Evolutionary conservation across 2,113 vertebrate species (phyloP).

Genomic region (Mastomys coucha): DNA sequence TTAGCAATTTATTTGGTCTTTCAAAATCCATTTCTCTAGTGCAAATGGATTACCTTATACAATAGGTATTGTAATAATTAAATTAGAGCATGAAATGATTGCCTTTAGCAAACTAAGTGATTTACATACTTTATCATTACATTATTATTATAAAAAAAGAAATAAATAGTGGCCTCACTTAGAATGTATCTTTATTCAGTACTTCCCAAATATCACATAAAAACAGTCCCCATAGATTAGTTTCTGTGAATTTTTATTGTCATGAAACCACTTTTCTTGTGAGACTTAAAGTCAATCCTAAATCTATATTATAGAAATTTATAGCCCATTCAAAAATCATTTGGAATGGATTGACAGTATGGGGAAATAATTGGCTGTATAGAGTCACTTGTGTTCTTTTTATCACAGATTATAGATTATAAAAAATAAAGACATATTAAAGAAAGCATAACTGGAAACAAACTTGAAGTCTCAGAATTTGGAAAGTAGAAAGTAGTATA

Average conservation of each 20-base stretch:
- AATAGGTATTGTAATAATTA: background rate
- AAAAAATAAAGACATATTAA: background rate
- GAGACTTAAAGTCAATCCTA: background rate
- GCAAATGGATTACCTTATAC: background rate
- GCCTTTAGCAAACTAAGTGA: background rate
- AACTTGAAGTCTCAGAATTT: background rate
- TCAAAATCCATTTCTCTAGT: conserved; percentile 24
- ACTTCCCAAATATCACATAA: background rate
- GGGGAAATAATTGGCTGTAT: background rate
- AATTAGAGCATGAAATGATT: background rate
- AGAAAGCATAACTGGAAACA: background rate
- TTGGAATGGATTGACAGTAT: background rate
- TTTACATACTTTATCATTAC: background rate
- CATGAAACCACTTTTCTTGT: background rate
- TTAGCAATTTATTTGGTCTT: conserved; percentile 32
- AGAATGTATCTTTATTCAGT: background rate
- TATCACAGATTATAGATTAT: too few relatives aligned
- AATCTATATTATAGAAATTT: background rate
- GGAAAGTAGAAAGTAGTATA: background rate
- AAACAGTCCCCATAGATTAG: background rate
- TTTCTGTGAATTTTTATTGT: background rate
- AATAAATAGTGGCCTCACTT: background rate
- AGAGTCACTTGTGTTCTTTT: background rate
- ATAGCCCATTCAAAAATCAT: background rate
- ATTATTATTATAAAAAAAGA: conserved; percentile 4